phyloP scores from a whole-genome alignment of 1,140 invertebrate species.

The Glossosoma conforme region DNA sequence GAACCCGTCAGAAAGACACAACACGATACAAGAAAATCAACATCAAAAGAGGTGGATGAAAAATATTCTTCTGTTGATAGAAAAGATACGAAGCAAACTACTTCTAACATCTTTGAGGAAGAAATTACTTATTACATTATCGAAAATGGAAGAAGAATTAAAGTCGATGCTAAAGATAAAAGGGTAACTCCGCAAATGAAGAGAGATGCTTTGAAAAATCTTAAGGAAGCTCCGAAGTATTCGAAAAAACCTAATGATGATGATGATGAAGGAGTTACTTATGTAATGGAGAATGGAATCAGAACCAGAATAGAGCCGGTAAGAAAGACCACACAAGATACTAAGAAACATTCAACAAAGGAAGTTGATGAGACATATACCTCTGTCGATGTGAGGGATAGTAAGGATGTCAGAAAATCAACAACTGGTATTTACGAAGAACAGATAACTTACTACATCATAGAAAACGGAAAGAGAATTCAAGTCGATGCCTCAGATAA shows the following conservation, averaged over 20 bases:
- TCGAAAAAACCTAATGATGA: conserved; percentile 2
- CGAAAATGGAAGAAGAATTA: conserved; percentile 19
- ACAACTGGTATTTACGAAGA: conserved; percentile 4
- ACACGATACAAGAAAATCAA: too few relatives aligned
- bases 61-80: too few relatives aligned
- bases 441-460: too few relatives aligned
- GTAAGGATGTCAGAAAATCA: not conserved
- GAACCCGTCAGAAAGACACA: too few relatives aligned
- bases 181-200: not conserved
- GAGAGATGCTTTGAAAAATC: too few relatives aligned
- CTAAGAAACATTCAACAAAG: conserved; percentile 3
- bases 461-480: too few relatives aligned
- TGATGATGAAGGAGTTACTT: not conserved
- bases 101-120: too few relatives aligned
- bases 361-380: not conserved
- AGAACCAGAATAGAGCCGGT: conserved; percentile 16
- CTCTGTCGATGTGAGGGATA: conserved; percentile 1
- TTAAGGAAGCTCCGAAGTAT: not conserved
- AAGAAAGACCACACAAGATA: not conserved
- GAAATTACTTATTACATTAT: conserved; percentile 10
- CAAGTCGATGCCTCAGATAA: too few relatives aligned
- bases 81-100: too few relatives aligned
- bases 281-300: conserved; percentile 14
- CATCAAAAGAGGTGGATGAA: too few relatives aligned
- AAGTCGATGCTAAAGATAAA: conserved; percentile 11